phyloP scores from a whole-genome alignment of 2,113 vertebrate species.

The Choloepus hoffmanni region DNA sequence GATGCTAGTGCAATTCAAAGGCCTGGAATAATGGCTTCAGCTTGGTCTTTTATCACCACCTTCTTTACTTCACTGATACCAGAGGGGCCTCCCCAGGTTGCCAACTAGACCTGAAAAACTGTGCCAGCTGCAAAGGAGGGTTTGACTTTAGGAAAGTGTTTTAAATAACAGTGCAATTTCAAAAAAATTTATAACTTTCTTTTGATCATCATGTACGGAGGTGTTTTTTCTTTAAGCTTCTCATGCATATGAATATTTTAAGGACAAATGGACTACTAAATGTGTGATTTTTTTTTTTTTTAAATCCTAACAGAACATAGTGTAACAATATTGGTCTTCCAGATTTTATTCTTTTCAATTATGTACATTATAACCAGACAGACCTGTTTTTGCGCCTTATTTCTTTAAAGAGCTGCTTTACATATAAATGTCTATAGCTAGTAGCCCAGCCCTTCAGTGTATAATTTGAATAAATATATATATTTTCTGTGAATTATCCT shows the following conservation, averaged over 20 bases:
- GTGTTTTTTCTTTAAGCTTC: constrained; percentile 84
- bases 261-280: constrained; percentile 89
- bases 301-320: constrained; percentile 83
- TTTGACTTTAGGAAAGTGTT: constrained; percentile 82
- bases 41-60: constrained; percentile 97
- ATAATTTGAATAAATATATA: constrained; percentile 73
- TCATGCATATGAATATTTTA: constrained; percentile 87
- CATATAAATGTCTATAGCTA: constrained; percentile 63
- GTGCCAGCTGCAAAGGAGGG: constrained; percentile 80
- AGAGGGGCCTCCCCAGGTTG: constrained; percentile 95
- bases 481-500: constrained; percentile 77
- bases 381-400: constrained; percentile 76
- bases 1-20: constrained; percentile 87
- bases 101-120: constrained; percentile 90
- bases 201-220: constrained; percentile 87
- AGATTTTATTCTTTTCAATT: constrained; percentile 84
- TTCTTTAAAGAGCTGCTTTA: constrained; percentile 88
- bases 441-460: constrained; percentile 72
- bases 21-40: constrained; percentile 94
- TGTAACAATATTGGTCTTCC: constrained; percentile 87
- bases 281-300: constrained; percentile 85
- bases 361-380: constrained; percentile 74
- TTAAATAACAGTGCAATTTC: constrained; percentile 89
- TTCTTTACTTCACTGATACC: constrained; percentile 99
- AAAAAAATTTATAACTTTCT: constrained; percentile 84